Evolutionary conservation across 2,888 invertebrate genomes (phyloP).

Genomic region (Leptura quadrifasciata): DNA sequence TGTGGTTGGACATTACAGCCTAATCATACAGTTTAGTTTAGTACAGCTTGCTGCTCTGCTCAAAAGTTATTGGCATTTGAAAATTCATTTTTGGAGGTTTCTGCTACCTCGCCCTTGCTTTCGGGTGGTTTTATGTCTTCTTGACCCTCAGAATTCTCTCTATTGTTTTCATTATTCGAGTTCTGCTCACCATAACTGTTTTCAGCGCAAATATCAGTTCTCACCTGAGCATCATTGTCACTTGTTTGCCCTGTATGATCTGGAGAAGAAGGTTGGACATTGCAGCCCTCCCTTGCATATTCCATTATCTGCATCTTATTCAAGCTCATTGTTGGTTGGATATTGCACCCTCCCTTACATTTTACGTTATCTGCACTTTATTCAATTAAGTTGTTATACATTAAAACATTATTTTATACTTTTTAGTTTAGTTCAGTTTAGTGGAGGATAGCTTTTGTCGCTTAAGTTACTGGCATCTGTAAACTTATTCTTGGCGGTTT

Average conservation of each 20-base stretch:
- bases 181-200: constrained; percentile 55
- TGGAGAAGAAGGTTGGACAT: constrained; percentile 71
- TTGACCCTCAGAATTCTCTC: constrained; percentile 46
- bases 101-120: constrained; percentile 47
- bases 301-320: constrained; percentile 80
- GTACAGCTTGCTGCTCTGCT: constrained; percentile 55
- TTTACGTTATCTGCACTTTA: no score
- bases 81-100: constrained; percentile 47
- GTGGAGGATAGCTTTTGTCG: no score
- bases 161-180: constrained; percentile 41
- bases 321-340: no score
- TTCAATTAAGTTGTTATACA: no score
- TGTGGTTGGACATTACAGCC: no score
- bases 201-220: constrained; percentile 52
- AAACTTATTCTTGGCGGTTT: constrained; percentile 46
- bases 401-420: no score
- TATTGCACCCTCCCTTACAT: no score
- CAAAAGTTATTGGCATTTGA: constrained; percentile 48
- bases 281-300: constrained; percentile 74
- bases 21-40: no score
- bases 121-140: constrained; percentile 51
- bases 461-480: constrained; percentile 47
- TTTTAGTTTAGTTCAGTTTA: no score
- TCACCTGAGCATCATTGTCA: constrained; percentile 54
- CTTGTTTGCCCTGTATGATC: constrained; percentile 71